Evolutionary conservation across 2,797 vertebrate genomes (phyloP), one percentile per base, ranked within the genome.

Genomic region (Sebastes matsubarae): DNA sequence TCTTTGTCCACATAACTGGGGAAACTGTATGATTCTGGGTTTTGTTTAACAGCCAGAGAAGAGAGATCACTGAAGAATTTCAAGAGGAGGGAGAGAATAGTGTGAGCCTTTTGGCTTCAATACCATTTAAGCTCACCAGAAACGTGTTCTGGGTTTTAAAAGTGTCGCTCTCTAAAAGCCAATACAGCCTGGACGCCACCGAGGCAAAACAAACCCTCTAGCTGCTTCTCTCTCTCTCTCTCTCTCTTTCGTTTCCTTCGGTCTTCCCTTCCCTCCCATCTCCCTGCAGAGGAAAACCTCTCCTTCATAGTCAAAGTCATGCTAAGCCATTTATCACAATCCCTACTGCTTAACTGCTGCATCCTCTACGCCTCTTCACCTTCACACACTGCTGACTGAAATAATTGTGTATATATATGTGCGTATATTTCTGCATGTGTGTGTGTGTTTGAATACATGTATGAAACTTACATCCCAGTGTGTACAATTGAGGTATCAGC

Each of bases 261-360:
- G 34, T 52, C 58, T 59, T 67, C 76, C 80, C 76, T 9, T 59
- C 24, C 52, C 54, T 74, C 65, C 60, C 7, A 20, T 54, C 38
- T 88, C 79, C 72, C 34, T 75, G 79, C 85, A 77, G 88, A 91
- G 82, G 80, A 88, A 92, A 90, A 91, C 77, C 89, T 92, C 89
- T 91, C 89, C 87, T 88, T 94, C 91, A 92, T 88, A 87, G 89
- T 89, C 92, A 94, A 92, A 94, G 94, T 93, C 90, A 89, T 77
- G 85, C 90, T 83, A 87, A 92, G 88, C 87, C 80, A 94, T 95
- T 94, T 86, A 93, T 93, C 87, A 94, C 89, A 88, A 91, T 89
- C 86, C 87, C 83, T 46, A 78, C 85, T 82, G 84, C 92, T 92
- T 78, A 90, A 84, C 90, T 78, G 67, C 89, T 83, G 80, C 84